Conservation (phyloP, 1,140 invertebrate genomes). For the Maconellicoccus hirsutus region DNA sequence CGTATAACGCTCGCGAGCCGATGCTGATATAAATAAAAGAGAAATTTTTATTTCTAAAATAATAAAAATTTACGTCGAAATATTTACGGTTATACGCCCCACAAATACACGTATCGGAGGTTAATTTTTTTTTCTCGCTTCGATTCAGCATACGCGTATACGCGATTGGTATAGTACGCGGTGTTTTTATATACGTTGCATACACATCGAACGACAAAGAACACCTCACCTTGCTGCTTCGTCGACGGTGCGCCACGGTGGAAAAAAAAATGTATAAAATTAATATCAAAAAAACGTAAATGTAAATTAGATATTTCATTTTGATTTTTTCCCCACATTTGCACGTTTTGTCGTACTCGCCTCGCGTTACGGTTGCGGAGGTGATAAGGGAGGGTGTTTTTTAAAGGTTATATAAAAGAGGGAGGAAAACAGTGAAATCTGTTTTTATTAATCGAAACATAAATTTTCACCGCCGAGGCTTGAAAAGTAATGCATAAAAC, state of each 20-base stretch:
- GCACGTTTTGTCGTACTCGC: background rate
- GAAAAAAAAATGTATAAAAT: background rate
- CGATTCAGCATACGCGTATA: no score
- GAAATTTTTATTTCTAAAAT: slow-evolving; percentile 6
- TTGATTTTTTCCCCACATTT: background rate
- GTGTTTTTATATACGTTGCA: no score
- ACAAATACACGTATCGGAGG: background rate
- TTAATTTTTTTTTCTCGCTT: slow-evolving; percentile 3
- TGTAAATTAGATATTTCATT: slow-evolving; percentile 6
- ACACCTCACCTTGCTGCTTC: no score
- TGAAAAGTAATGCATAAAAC: background rate
- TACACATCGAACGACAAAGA: no score
- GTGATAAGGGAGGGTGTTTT: background rate
- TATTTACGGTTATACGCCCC: background rate
- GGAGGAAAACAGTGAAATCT: background rate
- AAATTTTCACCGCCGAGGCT: slow-evolving; percentile 2
- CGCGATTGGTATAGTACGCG: no score
- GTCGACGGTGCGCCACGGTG: no score
- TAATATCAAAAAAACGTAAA: slow-evolving; percentile 1
- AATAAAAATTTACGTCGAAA: background rate
- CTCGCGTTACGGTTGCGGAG: no score
- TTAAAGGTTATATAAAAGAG: background rate
- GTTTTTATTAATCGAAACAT: slow-evolving; percentile 9
- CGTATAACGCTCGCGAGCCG: background rate
- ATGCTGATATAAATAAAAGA: background rate